Conservation (phyloP, 2,113 vertebrate genomes). For the Psilopogon haemacephalus region DNA sequence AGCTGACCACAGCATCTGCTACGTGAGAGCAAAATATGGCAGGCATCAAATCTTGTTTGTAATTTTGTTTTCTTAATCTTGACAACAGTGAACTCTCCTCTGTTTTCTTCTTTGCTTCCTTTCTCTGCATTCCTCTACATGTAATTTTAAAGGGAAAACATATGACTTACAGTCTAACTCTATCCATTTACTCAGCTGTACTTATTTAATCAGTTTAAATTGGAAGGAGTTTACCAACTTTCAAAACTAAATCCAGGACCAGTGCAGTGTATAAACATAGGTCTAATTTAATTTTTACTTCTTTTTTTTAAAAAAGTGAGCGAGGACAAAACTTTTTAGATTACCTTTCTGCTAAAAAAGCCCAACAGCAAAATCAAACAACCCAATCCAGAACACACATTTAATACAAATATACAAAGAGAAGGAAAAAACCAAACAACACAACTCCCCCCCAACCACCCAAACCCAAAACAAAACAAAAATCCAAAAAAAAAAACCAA, state of each 20-base stretch:
- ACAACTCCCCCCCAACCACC: too few species aligned
- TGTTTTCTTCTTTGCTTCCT: constrained; percentile 48
- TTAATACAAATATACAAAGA: too few species aligned
- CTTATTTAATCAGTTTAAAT: constrained; percentile 76
- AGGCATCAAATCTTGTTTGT: constrained; percentile 4
- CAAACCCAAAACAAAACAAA: too few species aligned
- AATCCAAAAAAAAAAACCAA: neutral
- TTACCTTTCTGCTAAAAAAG: neutral
- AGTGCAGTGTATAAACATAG: constrained; percentile 64
- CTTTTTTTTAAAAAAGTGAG: neutral
- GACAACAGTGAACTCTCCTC: neutral
- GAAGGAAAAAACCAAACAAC: neutral
- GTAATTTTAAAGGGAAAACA: constrained; percentile 75
- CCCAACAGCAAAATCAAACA: neutral
- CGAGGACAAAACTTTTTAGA: neutral
- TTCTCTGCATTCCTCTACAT: constrained; percentile 36
- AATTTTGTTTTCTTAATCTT: constrained; percentile 17
- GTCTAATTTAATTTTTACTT: constrained; percentile 67
- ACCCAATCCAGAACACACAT: too few species aligned
- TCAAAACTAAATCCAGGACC: constrained; percentile 71
- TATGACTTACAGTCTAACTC: constrained; percentile 6
- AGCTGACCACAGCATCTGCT: neutral
- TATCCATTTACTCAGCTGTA: constrained; percentile 75
- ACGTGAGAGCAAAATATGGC: neutral
- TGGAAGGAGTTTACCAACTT: constrained; percentile 74